Percentiles rank a stretch among this genome's conserved stretches.
Conservation (phyloP, 2,888 invertebrate genomes). For the Drosophila engyochracea region DNA sequence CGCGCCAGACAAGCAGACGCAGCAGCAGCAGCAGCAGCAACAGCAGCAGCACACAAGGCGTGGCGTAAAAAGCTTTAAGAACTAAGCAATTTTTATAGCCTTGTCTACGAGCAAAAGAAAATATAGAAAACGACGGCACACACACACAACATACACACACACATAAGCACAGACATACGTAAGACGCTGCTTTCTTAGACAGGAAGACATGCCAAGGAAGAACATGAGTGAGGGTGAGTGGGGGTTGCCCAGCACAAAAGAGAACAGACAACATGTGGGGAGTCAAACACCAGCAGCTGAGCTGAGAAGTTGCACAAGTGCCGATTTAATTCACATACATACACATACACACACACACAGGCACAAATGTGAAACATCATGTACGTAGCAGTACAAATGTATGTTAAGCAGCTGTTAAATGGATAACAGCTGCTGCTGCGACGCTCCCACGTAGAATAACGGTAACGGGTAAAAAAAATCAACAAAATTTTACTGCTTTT, state of each 20-base stretch:
- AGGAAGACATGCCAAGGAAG: constrained; percentile 38
- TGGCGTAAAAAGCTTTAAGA: constrained; percentile 61
- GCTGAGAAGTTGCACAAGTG: constrained; percentile 74
- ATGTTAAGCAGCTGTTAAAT: constrained; percentile 75
- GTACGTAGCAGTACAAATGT: constrained; percentile 32
- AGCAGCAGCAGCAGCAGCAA: constrained; percentile 43
- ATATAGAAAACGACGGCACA: constrained; percentile 61
- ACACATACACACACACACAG: constrained; percentile 2
- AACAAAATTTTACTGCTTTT: constrained; percentile 36
- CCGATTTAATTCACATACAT: constrained; percentile 57
- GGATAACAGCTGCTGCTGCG: constrained; percentile 32
- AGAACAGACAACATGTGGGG: constrained; percentile 52
- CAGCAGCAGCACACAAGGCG: constrained; percentile 49
- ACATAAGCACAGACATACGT: constrained; percentile 6
- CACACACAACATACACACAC: constrained; percentile 10
- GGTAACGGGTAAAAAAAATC: constrained; percentile 45
- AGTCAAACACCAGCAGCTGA: constrained; percentile 35
- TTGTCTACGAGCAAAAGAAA: constrained; percentile 68
- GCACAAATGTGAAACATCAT: constrained; percentile 12
- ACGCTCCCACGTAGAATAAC: constrained; percentile 39
- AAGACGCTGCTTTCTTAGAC: constrained; percentile 64
- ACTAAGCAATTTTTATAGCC: constrained; percentile 74
- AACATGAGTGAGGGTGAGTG: neutral
- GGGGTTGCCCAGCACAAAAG: constrained; percentile 21
- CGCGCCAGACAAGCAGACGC: constrained; percentile 71